phyloP scores from a whole-genome alignment of 2,797 vertebrate genomes.

The Vultur gryphus region DNA sequence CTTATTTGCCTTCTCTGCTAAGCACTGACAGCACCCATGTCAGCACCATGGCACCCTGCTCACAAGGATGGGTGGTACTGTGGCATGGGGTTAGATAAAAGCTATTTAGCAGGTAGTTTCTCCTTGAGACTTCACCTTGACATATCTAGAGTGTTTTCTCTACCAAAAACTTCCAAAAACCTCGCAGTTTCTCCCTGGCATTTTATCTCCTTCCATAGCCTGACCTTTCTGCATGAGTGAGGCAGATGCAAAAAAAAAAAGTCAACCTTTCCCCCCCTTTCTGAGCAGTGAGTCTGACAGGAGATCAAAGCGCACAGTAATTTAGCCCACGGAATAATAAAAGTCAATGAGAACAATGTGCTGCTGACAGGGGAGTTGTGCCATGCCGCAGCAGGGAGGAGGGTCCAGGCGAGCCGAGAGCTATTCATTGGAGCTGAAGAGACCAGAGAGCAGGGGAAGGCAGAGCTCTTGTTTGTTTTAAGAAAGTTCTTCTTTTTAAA shows the following conservation, averaged over 20 bases:
- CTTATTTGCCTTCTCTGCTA: neutral
- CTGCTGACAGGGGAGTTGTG: neutral
- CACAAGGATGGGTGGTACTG: neutral
- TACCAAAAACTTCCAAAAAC: neutral
- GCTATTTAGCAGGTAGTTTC: neutral
- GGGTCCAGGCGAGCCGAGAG: neutral
- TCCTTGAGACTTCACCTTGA: neutral
- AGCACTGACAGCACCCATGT: neutral
- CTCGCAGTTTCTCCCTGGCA: neutral
- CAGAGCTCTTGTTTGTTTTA: neutral
- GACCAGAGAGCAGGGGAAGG: neutral
- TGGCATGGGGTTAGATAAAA: neutral
- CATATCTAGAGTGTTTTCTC: neutral
- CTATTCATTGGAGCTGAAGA: neutral
- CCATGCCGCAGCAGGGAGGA: neutral
- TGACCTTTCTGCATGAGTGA: neutral
- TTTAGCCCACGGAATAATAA: constrained; percentile 11
- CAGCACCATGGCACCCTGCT: neutral
- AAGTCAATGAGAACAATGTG: constrained; percentile 10
- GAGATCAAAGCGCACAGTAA: constrained; percentile 15
- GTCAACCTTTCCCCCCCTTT: neutral
- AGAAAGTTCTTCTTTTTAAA: neutral
- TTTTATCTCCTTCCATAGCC: neutral
- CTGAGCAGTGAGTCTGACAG: neutral
- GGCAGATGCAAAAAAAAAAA: neutral